Evolutionary conservation across 2,888 invertebrate species (phyloP).

Genomic region (Lamellibrachia satsuma): DNA sequence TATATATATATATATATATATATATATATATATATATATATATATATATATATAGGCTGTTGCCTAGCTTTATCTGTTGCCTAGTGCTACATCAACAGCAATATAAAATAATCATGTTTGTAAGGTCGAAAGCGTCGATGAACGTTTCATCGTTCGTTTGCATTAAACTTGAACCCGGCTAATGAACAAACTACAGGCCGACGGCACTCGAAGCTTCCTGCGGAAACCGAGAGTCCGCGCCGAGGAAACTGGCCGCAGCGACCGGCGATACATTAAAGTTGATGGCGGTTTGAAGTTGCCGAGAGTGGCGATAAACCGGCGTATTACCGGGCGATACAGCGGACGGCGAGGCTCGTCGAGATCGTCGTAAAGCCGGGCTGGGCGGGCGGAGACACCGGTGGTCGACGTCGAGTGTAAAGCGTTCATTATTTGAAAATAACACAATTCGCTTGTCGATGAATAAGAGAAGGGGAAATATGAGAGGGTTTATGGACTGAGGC

Average conservation of each 20-base stretch:
- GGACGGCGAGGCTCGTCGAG: background rate
- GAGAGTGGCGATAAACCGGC: constrained; percentile 2
- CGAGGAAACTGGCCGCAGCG: background rate
- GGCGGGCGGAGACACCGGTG: background rate
- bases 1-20: too few species aligned
- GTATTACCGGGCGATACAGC: background rate
- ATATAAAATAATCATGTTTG: background rate
- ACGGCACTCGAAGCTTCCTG: background rate
- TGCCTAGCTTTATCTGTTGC: too few species aligned
- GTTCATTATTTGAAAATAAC: background rate
- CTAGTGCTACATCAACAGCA: background rate
- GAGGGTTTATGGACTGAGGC: background rate
- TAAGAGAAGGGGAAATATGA: background rate
- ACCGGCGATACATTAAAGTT: constrained; percentile 5
- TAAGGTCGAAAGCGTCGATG: background rate
- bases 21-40: too few species aligned
- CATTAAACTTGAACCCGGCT: background rate
- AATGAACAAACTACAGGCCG: background rate
- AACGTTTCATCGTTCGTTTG: background rate
- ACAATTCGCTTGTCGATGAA: background rate
- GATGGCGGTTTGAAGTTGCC: constrained; percentile 5
- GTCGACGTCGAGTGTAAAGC: background rate
- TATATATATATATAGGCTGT: too few species aligned
- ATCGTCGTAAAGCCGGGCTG: background rate
- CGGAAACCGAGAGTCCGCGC: constrained; percentile 8